Evolutionary conservation across 2,797 vertebrate species (phyloP), one percentile per base, ranked within the genome.

Genomic region (Dicrostonyx torquatus): DNA sequence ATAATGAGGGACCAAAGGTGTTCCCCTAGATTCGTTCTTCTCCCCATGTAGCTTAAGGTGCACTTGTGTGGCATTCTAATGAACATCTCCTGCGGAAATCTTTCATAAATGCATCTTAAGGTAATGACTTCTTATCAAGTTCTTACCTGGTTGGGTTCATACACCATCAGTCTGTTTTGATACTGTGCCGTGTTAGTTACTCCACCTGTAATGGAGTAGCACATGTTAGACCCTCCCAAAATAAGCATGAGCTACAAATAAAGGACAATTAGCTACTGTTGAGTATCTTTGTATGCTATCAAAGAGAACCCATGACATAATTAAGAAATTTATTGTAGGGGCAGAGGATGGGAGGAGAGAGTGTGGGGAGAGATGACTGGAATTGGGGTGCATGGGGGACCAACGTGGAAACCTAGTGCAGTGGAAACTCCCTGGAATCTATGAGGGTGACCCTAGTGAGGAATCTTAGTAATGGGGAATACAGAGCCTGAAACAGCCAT

Each of bases 161-260:
- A 99, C 29, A 99, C 99, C 99, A 99, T 99, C 97, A 99, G 98
- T 96, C 99, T 99, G 97, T 99, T 99, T 98, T 99, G 99, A 98
- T 99, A 99, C 85, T 99, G 99, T 87, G 99, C 99, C 1, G 99
- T 99, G 97, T 99, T 99, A 94, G 99, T 99, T 96, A 99, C 99
- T 90, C 99, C 99, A 97, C 99, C 99, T 99, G 98, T 3, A 98
- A 99, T 89, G 97, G 94, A 98, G 92, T 97, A 86, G 96, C 93
- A 97, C 14, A 88, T 58, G 95, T 98, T 97, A 98, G 29, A 66
- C 84, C 83, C 97, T 96, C 95, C 68, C 50, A 90, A 96, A 95
- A 89, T 11, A 96, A 94, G 91, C 96, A 75, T 31, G 76, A 97
- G 89, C 96, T 89, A 64, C 87, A 95, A 89, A 70, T 93, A 96